These are phyloP conservation scores for Drosophila quadrilineata DNA, from an alignment of 1,140 invertebrate genomes.

Conservation along the genomic window DNA sequence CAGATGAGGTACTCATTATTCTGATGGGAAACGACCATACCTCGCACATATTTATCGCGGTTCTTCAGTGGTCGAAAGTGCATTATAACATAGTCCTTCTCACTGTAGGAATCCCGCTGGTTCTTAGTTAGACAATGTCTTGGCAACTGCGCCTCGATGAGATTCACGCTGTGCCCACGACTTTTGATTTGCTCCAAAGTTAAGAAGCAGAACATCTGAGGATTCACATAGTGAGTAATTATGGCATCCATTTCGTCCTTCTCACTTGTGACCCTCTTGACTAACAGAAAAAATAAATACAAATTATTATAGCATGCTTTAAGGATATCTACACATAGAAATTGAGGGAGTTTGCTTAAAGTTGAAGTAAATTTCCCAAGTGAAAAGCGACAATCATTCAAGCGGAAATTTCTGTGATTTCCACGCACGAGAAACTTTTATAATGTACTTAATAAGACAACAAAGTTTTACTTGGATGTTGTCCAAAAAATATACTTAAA, in stretches of 20 bases:
- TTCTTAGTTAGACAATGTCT: not conserved
- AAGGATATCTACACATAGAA: slow-evolving; percentile 3
- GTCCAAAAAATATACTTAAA: not conserved
- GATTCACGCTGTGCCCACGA: not conserved
- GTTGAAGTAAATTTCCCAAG: slow-evolving; percentile 27
- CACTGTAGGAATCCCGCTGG: not conserved
- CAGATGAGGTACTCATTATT: slow-evolving; percentile 35
- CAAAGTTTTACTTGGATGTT: slow-evolving; percentile 19
- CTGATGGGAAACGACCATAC: not conserved
- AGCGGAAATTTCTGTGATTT: slow-evolving; percentile 48
- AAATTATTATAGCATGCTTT: not conserved
- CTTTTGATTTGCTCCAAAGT: slow-evolving; percentile 8
- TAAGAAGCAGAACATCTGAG: slow-evolving; percentile 39
- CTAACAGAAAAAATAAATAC: not conserved
- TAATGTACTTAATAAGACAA: slow-evolving; percentile 7
- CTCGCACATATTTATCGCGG: slow-evolving; percentile 30
- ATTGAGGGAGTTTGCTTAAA: slow-evolving; percentile 34
- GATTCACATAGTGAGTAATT: slow-evolving; percentile 41
- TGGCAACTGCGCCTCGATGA: slow-evolving; percentile 14
- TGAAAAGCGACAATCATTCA: slow-evolving; percentile 31
- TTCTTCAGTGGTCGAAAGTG: not conserved
- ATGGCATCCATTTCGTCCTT: slow-evolving; percentile 23
- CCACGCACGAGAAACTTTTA: slow-evolving; percentile 48
- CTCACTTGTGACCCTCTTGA: not conserved
- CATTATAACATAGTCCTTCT: slow-evolving; percentile 36